Evolutionary conservation across 2,888 invertebrate species (phyloP), one percentile per base, ranked within the genome.

Genomic region (Palloptera scutellata): DNA sequence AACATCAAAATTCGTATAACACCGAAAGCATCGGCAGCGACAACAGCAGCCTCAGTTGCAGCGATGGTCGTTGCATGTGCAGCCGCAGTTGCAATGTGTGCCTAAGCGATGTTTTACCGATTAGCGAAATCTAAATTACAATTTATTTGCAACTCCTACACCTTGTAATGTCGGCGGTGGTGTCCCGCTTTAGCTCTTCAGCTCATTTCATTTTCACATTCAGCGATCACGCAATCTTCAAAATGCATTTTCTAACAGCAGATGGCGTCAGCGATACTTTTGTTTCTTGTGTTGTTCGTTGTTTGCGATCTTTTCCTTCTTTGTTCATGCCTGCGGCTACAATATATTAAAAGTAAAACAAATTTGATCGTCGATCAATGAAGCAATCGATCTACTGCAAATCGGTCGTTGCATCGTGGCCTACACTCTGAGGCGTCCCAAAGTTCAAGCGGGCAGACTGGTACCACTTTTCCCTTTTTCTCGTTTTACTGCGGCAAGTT

Each of bases 131-230:
- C 73, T 74, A 81, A 80, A 79, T 79, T 79, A 78, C 76, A 77
- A 80, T 79, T 81, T 80, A 77, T 79, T 75, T 73, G 76, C 74
- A 73, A 77, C 78, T 78, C 77, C 75, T 76, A 80, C 79, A 74
- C 75, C 57, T 55, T n/a, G n/a, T n/a, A 30, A 4, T 30, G 30
- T 30, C 6, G 30, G 30, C 30, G 30, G 30, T 30, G 30, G 30
- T 30, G n/a, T n/a, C n/a, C n/a, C n/a, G n/a, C n/a, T n/a, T 15
- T 5, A 13, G 17, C 17, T 15, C 42, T 20, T 30, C 30, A 30
- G 30, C 30, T 30, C 30, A 30, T 30, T 30, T 30, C 30, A 30
- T 30, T 30, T 30, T 30, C n/a, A n/a, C n/a, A 6, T 6, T 2
- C 6, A 30, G 30, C 30, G 30, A 30, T 30, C 30, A 30, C 30